Conservation (phyloP, 2,797 vertebrate species). For the Paramormyrops hopkinsi region DNA sequence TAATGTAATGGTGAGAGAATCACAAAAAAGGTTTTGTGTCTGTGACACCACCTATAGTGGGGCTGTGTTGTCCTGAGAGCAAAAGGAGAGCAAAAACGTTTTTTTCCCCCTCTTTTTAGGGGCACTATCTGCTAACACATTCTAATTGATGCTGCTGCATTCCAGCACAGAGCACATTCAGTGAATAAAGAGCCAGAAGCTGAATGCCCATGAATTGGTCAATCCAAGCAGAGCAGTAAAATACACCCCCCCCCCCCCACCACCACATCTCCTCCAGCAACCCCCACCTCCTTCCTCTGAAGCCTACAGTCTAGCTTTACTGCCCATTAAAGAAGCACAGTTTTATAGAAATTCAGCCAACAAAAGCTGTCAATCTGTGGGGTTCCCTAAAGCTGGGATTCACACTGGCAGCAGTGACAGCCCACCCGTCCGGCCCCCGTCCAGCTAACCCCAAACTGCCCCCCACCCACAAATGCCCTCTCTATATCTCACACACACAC, state of each 20-base stretch:
- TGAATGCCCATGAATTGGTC: constrained; percentile 94
- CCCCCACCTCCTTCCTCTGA: constrained; percentile 55
- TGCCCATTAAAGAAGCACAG: constrained; percentile 94
- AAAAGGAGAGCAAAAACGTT: constrained; percentile 75
- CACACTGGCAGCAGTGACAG: constrained; percentile 75
- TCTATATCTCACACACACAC: constrained; percentile 58
- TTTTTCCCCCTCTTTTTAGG: background rate
- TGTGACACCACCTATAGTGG: constrained; percentile 93
- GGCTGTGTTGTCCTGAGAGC: constrained; percentile 76
- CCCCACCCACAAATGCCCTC: constrained; percentile 56
- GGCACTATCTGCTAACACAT: constrained; percentile 94
- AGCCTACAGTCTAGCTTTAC: constrained; percentile 70
- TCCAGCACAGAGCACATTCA: constrained; percentile 93
- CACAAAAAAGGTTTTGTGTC: constrained; percentile 94
- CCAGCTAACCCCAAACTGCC: constrained; percentile 25
- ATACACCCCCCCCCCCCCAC: constrained; percentile 64
- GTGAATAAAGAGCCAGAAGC: constrained; percentile 90
- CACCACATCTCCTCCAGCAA: constrained; percentile 49
- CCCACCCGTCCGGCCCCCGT: constrained; percentile 38
- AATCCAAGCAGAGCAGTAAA: constrained; percentile 95
- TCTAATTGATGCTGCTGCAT: constrained; percentile 99
- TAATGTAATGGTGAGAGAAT: constrained; percentile 88
- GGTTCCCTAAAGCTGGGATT: constrained; percentile 92
- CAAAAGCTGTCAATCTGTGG: constrained; percentile 99
- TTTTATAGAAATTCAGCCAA: constrained; percentile 84